Base-by-base conservation (phyloP, 2,113 vertebrate genomes). In the Sturnus vulgaris region DNA sequence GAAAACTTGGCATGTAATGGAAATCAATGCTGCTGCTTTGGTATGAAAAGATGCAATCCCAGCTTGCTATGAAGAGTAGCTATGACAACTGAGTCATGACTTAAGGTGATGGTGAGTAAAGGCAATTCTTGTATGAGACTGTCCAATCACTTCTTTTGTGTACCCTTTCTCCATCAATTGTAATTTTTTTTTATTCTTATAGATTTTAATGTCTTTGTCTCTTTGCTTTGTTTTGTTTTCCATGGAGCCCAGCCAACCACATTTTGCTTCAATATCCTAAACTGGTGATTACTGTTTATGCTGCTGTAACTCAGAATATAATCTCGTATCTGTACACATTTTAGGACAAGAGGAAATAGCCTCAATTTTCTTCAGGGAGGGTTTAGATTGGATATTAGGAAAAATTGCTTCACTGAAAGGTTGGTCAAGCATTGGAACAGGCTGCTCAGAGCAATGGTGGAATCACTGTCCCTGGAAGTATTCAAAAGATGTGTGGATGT, bases 21-120 rank as follows among this genome's bases (percentile, higher is more conserved):
- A 69, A 76, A 87, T 75, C 0, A 0, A 42, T 61, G 66, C 31
- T 1, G 1, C 35, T 82, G 20, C 31, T 68, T 82, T 30, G 47
- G 30, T 55, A 75, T 33, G 72, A 63, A 75, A 81, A 39, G 5
- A 20, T 76, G 30, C 49, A 82, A 79, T 79, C 11, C 21, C 12
- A 60, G 12, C n/a, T 56, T 19, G 9, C 52, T 78, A 63, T 20
- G 33, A 59, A 39, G 30, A 35, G 37, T 56, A 68, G 47, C 57
- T 60, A 16, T 68, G 69, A 85, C 44, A 75, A 63, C 47, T 63
- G 39, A 37, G 33, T 72, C 9, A 63, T 37, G 47, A 46, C 11
- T 75, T 79, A 69, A 59, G 57, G 10, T 59, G 65, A 44, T 75
- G 49, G 65, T 1, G 3, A 73, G 25, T 35, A 40, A 86, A 69